A percentile compares a stretch with the other conserved stretches of the same genome.
Evolutionary conservation across 1,140 invertebrate genomes (phyloP).

Genomic region (Portunus trituberculatus): DNA sequence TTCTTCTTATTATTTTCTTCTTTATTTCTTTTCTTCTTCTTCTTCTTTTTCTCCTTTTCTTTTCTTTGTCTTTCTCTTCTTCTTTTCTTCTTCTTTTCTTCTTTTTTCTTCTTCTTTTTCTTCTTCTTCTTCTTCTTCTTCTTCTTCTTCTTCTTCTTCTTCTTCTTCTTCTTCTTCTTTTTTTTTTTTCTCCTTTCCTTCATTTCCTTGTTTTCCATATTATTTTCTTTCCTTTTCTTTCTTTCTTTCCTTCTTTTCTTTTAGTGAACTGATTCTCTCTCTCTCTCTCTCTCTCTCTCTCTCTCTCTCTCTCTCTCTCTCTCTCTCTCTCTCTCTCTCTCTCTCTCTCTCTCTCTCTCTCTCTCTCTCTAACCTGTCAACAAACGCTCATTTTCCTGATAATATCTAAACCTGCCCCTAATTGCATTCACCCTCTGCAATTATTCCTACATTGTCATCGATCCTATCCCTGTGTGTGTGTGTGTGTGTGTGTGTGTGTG

Average conservation of each 20-base stretch:
- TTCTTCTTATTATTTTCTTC: background rate
- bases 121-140: background rate
- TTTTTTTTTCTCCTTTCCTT: background rate
- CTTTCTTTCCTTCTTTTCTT: background rate
- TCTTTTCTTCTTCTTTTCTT: background rate
- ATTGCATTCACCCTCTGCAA: slow-evolving; percentile 2
- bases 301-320: slow-evolving; percentile 10
- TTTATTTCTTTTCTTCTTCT: background rate
- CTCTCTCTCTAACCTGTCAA: background rate
- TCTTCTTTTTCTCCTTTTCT: background rate
- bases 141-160: background rate
- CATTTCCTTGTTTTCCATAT: background rate
- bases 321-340: slow-evolving; percentile 20
- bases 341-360: slow-evolving; percentile 5
- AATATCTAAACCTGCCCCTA: slow-evolving; percentile 47
- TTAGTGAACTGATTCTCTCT: background rate
- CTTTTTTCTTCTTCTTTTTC: background rate
- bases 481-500: slow-evolving; percentile 48
- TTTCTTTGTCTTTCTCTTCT: background rate
- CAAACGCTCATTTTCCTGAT: slow-evolving; percentile 29
- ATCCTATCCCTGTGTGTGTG: slow-evolving; percentile 6
- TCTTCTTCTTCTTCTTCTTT: background rate
- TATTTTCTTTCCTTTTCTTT: background rate
- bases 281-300: background rate
- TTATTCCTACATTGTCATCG: background rate